Evolutionary conservation across 2,797 vertebrate species (phyloP), one percentile per base, ranked within the genome.

Genomic region (Hoplostethus atlanticus): DNA sequence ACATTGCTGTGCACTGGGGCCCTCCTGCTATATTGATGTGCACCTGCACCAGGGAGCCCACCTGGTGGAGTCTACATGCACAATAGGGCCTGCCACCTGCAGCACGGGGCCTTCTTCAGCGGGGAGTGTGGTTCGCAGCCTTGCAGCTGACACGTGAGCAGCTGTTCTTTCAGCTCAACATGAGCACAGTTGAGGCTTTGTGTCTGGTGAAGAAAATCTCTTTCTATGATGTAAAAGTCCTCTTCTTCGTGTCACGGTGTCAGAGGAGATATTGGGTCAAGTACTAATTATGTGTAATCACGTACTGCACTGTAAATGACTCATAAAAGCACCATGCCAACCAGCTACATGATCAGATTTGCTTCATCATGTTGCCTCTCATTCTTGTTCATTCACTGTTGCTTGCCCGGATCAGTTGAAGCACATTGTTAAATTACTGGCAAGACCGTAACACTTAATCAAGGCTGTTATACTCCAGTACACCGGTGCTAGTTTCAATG

Each of bases 151-250:
- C 80, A 87, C 81, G 78, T 63, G 76, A 89, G 80, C 89, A 90
- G 84, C 89, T 86, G 85, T 87, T 87, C 83, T 76, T 60, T 85
- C 81, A 85, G 76, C 88, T 83, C 72, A 85, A 84, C 81, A 74
- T 77, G 79, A 82, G 60, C 87, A 93, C 89, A 93, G 88, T 86
- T 1, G 57, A 67, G 80, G 81, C 90, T 92, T 92, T 91, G 91
- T 93, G 84, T 47, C 17, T n/a, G 8, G 59, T 16, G 67, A 85
- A 85, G 83, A 90, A 89, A 91, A 90, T 89, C 73, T 73, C 76
- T 91, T 87, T 90, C 17, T 34, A 77, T 87, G 85, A 90, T 69
- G 56, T 68, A 60, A 76, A 88, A 73, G 63, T 71, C 68, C 73
- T 73, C 66, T 52, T 5, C 61, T 75, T 69, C 47, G 80, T 86